Evolutionary conservation across 2,888 invertebrate genomes (phyloP).

Genomic region (Elysia crispata): DNA sequence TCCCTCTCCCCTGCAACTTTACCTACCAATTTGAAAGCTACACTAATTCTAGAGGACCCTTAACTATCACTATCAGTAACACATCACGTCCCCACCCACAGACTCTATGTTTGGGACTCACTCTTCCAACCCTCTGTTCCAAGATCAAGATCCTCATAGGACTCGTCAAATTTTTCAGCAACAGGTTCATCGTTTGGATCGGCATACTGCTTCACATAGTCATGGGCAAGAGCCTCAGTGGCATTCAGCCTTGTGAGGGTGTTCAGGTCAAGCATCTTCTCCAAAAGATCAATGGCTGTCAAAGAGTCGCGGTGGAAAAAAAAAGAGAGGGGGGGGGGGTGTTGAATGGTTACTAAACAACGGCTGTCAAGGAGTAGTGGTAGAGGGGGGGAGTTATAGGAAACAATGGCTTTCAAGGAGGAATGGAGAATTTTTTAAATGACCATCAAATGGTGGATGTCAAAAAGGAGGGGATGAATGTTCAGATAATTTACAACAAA

Average conservation of each 20-base stretch:
- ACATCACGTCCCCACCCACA: too few relatives aligned
- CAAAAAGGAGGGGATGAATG: too few relatives aligned
- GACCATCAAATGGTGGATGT: slow-evolving; percentile 90
- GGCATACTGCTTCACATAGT: slow-evolving; percentile 91
- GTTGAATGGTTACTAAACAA: too few relatives aligned
- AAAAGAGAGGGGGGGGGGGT: neutral
- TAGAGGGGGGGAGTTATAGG: neutral
- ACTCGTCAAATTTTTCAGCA: slow-evolving; percentile 94
- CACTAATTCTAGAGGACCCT: too few relatives aligned
- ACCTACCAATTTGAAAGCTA: too few relatives aligned
- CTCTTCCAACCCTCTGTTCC: slow-evolving; percentile 96
- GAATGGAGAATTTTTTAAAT: slow-evolving; percentile 91
- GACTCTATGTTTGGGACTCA: slow-evolving; percentile 73
- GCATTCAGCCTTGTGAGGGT: slow-evolving; percentile 93
- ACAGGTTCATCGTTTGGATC: slow-evolving; percentile 89
- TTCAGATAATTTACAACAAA: too few relatives aligned
- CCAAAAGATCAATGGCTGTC: slow-evolving; percentile 92
- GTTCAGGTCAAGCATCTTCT: slow-evolving; percentile 97
- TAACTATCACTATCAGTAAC: too few relatives aligned
- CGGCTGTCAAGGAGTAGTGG: too few relatives aligned
- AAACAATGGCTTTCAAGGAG: slow-evolving; percentile 65
- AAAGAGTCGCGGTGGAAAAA: too few relatives aligned
- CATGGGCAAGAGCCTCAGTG: slow-evolving; percentile 90
- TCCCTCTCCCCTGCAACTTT: too few relatives aligned
- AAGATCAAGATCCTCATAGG: slow-evolving; percentile 91